Base-by-base conservation (phyloP, 1,140 invertebrate genomes). In the Panonychus citri region DNA sequence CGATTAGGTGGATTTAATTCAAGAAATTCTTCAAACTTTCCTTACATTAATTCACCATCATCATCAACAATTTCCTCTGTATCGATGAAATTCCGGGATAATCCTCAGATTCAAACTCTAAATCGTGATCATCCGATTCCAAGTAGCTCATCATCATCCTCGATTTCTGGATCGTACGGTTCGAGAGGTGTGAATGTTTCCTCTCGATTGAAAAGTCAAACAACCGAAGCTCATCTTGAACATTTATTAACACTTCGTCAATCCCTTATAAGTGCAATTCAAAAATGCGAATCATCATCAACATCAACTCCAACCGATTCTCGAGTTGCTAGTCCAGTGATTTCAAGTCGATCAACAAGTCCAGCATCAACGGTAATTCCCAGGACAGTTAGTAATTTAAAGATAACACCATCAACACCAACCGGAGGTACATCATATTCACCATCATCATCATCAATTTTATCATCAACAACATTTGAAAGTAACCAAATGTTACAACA, bases 221-320 rank as follows among this genome's bases (percentile, higher is more conserved):
- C 50, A 12, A 21, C 60, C 19, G 65, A 65, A 34, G 61, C 64
- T 30, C 63, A 67, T 40, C 54, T 68, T 0, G 67, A 69, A 42
- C 67, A 69, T 54, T 59, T 69, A 25, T 62, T 66, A 57, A 62
- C 65, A 24, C 59, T 70, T 12, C 52, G 68, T 21, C 66, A 68
- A 49, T 62, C 66, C 3, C 53, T 69, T 15, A 56, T 69, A 5
- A 67, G 62, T 56, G 68, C 67, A 21, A 66, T 68, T 46, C 61
- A 65, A 40, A 63, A 63, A 26, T 67, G 65, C 50, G 65, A 67
- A 59, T 56, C 55, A 21, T 56, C 55, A 21, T 58, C 40, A 48
- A 25, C 52, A 17, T 30, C 39, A 48, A 34, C 30, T 34, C 42
- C 48, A 19, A 17, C 51, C 10, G 37, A 13, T 10, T 57, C 50